These are phyloP conservation scores for Kobus ellipsiprymnus DNA, from an alignment of 2,113 vertebrate genomes.

Conservation along the genomic window DNA sequence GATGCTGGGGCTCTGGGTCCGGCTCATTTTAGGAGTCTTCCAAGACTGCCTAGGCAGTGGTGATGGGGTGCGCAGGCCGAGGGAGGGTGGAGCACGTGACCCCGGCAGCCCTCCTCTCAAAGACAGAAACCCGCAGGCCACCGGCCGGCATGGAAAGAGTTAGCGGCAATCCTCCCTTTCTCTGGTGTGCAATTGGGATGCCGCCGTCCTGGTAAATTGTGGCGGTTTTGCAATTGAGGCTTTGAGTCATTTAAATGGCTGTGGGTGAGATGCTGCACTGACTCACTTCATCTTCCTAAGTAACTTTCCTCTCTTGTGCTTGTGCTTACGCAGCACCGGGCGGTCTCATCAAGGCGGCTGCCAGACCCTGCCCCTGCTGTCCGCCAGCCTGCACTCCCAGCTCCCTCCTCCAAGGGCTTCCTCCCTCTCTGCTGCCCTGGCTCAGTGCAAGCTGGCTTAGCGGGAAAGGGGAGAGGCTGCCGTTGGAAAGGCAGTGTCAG, in stretches of 20 bases:
- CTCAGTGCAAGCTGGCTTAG: not conserved
- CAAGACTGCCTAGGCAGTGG: not conserved
- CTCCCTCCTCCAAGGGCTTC: not conserved
- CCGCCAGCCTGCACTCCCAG: not conserved
- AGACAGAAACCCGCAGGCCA: not conserved
- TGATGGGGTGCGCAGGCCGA: fast-evolving
- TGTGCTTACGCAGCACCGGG: not conserved
- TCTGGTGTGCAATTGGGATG: not conserved
- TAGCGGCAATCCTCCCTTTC: fast-evolving
- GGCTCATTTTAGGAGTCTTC: not conserved
- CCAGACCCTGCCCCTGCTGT: not conserved
- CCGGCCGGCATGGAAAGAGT: fast-evolving
- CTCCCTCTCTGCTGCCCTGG: not conserved
- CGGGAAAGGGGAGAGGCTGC: not conserved
- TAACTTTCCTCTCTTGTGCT: conserved; percentile 27
- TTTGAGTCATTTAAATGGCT: conserved; percentile 5
- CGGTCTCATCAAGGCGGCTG: not conserved
- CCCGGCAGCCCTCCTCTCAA: not conserved
- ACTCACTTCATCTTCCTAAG: conserved; percentile 25
- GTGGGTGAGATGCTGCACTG: not conserved
- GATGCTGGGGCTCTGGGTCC: not conserved
- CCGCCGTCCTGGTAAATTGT: fast-evolving
- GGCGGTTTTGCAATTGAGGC: not conserved
- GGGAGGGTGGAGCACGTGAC: fast-evolving
- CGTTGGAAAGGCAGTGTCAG: not conserved